Conservation (phyloP, 1,140 invertebrate genomes). For the Habropoda laboriosa region DNA sequence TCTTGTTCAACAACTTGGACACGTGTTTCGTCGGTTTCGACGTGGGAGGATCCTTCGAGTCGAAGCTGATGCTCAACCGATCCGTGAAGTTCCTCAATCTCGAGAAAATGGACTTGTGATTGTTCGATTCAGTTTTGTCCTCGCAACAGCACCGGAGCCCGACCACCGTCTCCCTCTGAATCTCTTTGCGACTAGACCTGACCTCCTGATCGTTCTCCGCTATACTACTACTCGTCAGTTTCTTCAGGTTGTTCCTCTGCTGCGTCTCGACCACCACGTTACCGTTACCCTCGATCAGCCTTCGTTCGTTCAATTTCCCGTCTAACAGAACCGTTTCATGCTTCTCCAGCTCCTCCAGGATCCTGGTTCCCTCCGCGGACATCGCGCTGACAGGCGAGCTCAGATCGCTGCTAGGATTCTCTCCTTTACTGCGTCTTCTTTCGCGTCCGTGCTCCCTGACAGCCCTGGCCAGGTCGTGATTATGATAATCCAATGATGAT, state of each 20-base stretch:
- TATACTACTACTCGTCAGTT: constrained; percentile 27
- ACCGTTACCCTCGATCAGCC: constrained; percentile 66
- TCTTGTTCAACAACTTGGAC: constrained; percentile 71
- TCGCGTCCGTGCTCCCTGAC: constrained; percentile 77
- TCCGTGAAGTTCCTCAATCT: constrained; percentile 77
- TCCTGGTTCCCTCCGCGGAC: constrained; percentile 73
- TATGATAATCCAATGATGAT: constrained; percentile 77
- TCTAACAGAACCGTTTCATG: constrained; percentile 64
- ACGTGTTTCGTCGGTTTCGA: constrained; percentile 66
- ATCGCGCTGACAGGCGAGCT: constrained; percentile 75
- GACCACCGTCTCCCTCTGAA: constrained; percentile 36
- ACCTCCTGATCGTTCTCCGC: constrained; percentile 54
- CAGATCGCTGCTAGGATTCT: constrained; percentile 74
- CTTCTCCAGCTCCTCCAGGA: constrained; percentile 73
- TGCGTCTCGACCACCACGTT: constrained; percentile 51
- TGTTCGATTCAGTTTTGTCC: constrained; percentile 69
- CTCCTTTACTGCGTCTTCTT: constrained; percentile 70
- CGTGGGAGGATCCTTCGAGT: constrained; percentile 72
- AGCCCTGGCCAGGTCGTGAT: constrained; percentile 76
- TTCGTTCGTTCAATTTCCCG: constrained; percentile 30
- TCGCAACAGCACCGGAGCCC: constrained; percentile 73
- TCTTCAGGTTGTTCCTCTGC: constrained; percentile 59
- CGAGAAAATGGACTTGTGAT: constrained; percentile 76
- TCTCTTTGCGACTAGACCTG: constrained; percentile 57
- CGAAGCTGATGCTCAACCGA: constrained; percentile 77